Evolutionary conservation across 2,797 vertebrate genomes (phyloP).

Genomic region (Cyprinella venusta): DNA sequence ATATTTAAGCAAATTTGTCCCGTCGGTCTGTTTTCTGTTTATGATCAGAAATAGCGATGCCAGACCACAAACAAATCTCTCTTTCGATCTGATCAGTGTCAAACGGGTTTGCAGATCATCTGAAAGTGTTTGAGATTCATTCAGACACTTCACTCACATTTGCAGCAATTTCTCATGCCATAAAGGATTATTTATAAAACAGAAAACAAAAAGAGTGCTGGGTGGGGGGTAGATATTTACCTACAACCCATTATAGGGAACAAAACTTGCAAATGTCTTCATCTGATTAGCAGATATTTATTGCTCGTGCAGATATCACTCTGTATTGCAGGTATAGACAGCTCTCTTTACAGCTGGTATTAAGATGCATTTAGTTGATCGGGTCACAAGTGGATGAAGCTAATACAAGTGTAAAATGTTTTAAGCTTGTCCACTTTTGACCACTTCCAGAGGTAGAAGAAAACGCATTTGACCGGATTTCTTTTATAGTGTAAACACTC

Average conservation of each 20-base stretch:
- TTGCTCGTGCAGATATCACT: background rate
- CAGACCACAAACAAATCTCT: background rate
- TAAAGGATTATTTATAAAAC: background rate
- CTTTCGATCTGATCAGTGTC: background rate
- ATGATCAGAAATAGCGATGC: slow-evolving; percentile 1
- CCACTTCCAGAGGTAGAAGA: background rate
- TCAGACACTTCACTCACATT: background rate
- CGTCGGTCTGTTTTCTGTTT: background rate
- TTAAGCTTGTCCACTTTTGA: background rate
- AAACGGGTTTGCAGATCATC: background rate
- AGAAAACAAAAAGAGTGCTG: background rate
- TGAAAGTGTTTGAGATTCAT: background rate
- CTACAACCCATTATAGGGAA: background rate
- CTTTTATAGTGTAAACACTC: background rate
- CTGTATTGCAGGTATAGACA: background rate
- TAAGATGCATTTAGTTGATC: background rate
- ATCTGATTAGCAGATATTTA: background rate
- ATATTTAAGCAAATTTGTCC: background rate
- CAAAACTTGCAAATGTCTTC: background rate
- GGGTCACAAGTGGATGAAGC: accelerated
- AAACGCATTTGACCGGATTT: background rate
- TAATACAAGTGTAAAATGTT: background rate
- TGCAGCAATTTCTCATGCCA: background rate
- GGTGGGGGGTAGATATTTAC: background rate
- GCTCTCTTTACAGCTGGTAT: background rate